Evolutionary conservation across 1,140 invertebrate genomes (phyloP).

Genomic region (Drosophila lacertosa): DNA sequence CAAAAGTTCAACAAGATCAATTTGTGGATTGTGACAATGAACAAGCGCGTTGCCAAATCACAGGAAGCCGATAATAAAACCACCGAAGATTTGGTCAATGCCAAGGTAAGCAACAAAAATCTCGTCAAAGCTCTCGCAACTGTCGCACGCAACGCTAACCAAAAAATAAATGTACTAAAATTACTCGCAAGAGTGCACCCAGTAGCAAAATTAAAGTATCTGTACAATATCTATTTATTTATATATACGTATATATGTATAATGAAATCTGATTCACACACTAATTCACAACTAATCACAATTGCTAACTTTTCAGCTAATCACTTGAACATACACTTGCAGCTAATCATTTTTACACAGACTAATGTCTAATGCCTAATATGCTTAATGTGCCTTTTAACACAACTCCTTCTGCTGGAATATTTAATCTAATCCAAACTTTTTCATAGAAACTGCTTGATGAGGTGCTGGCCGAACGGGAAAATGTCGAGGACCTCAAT

Average conservation of each 20-base stretch:
- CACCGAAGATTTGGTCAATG: slow-evolving; percentile 90
- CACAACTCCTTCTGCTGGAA: background rate
- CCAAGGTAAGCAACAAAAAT: slow-evolving; percentile 86
- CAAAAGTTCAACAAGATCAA: slow-evolving; percentile 90
- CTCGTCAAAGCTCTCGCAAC: slow-evolving; percentile 49
- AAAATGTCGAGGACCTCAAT: slow-evolving; percentile 91
- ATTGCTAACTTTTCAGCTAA: slow-evolving; percentile 70
- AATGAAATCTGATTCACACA: slow-evolving; percentile 43
- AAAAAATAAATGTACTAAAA: slow-evolving; percentile 55
- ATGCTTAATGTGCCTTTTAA: slow-evolving; percentile 59
- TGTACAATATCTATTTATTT: slow-evolving; percentile 43
- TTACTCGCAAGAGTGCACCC: slow-evolving; percentile 50
- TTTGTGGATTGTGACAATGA: slow-evolving; percentile 91
- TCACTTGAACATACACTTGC: slow-evolving; percentile 52
- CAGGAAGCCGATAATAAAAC: slow-evolving; percentile 91
- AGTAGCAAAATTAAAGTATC: slow-evolving; percentile 46
- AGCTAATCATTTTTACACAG: slow-evolving; percentile 71
- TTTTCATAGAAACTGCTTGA: slow-evolving; percentile 87
- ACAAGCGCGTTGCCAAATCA: slow-evolving; percentile 87
- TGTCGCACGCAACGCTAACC: slow-evolving; percentile 73
- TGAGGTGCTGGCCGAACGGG: slow-evolving; percentile 91
- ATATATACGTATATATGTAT: slow-evolving; percentile 35
- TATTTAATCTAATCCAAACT: slow-evolving; percentile 19
- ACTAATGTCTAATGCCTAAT: slow-evolving; percentile 51
- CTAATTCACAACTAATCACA: slow-evolving; percentile 67